These are phyloP conservation scores for Anagyrus pseudococci DNA, from an alignment of 2,888 invertebrate species.

Conservation along the genomic window DNA sequence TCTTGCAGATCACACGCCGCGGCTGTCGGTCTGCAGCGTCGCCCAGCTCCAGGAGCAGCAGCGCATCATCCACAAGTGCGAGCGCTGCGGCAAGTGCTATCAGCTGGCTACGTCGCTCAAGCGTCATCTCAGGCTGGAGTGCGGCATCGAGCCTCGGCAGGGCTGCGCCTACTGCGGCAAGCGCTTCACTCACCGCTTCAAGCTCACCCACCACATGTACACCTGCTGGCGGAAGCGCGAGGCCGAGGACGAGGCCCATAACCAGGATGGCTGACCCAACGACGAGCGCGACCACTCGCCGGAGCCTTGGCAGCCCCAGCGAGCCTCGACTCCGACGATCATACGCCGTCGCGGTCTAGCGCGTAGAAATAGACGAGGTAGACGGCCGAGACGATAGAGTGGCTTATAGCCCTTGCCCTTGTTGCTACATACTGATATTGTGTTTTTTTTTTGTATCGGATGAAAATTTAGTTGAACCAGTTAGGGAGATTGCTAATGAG, in stretches of 20 bases:
- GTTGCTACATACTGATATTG: too few species aligned
- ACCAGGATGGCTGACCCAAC: neutral
- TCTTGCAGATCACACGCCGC: constrained; percentile 13
- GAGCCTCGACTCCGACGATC: too few species aligned
- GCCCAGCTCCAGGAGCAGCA: neutral
- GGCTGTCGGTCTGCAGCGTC: too few species aligned
- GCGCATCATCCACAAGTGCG: constrained; percentile 44
- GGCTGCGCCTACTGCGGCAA: constrained; percentile 61
- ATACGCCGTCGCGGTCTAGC: too few species aligned
- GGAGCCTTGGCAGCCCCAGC: too few species aligned
- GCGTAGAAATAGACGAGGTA: too few species aligned
- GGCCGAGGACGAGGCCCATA: neutral
- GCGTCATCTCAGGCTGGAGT: constrained; percentile 63
- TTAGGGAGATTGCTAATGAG: too few species aligned
- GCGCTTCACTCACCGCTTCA: constrained; percentile 61
- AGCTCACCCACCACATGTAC: constrained; percentile 56
- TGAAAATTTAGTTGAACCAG: too few species aligned
- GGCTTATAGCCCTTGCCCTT: too few species aligned
- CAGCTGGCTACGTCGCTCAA: constrained; percentile 58
- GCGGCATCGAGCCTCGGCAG: constrained; percentile 58
- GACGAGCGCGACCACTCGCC: neutral
- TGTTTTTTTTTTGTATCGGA: too few species aligned
- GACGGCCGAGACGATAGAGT: too few species aligned
- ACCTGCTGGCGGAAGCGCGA: constrained; percentile 44
- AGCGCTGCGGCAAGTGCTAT: constrained; percentile 59